Evolutionary conservation across 2,113 vertebrate genomes (phyloP), one percentile per base, ranked within the genome.

Genomic region (Chaetodon auriga): DNA sequence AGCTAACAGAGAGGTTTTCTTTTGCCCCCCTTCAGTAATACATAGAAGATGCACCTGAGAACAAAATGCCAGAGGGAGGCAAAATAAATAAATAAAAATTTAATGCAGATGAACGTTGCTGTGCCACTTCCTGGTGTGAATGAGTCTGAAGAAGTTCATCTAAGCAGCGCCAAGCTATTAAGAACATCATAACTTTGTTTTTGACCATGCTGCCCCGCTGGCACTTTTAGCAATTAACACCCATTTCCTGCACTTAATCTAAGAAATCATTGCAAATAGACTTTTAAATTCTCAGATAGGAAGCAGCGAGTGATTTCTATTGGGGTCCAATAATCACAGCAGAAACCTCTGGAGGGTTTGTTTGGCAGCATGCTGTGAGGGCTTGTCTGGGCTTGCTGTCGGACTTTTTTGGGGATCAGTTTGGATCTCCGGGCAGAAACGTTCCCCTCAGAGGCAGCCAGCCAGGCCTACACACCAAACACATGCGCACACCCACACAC

Each of bases 161-260:
- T 23, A 54, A 55, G 18, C 60, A 48, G 2, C 2, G 51, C 35
- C 43, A 78, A 75, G 68, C 81, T 68, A 75, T 69, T 30, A 18
- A 74, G 36, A 36, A 48, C 43, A 21, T 70, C 63, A 41, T 9
- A 38, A 66, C 41, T 82, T 75, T 48, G 25, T 36, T 75, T 79
- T 25, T 66, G 62, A 87, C 78, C 62, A 38, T 36, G 63, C 7
- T 41, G 58, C 58, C 77, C 46, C 48, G 69, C 21, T 58, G 35
- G 62, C 61, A 43, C 55, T 60, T 87, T 79, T 48, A 62, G 78
- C 51, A 91, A 92, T 92, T 81, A 92, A 80, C 90, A 90, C 88
- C 81, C 23, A 38, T 75, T 71, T 74, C 45, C 65, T 43, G 6
- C 15, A 75, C 49, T 78, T 68, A 51, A 87, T 84, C 79, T 25